Evolutionary conservation across 2,888 invertebrate species (phyloP), one percentile per base, ranked within the genome.

Genomic region (Ophion obscuratus): DNA sequence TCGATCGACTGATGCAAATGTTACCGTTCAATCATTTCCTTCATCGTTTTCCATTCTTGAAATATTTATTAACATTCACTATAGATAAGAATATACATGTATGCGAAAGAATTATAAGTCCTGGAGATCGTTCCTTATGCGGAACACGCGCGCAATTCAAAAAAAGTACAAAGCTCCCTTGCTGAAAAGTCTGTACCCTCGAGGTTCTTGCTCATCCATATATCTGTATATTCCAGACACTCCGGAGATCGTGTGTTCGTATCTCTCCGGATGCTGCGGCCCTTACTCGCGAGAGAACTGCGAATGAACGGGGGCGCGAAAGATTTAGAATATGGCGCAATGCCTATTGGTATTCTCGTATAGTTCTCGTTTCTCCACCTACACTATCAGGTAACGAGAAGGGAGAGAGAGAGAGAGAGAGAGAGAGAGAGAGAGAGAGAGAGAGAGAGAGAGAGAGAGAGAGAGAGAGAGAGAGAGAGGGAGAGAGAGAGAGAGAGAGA

Each of bases 271-370:
- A 75, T 75, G 75, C 64, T 75, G 64, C 11, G 59, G 66, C 20
- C 31, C 53, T 9, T 31, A 17, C 67, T 76, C 53, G 59, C n/a
- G 47, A 61, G 44, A 44, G 31, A 61, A 40, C 24, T 62, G 71
- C 57, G 75, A 59, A 75, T 36, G 79, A 79, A 79, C 73, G 81
- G 84, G 89, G 87, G 88, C 89, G 89, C 89, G 90, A 90, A 90
- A 92, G 90, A 92, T 92, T 92, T 92, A 87, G 92, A 92, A 92
- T 89, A 73, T 71, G 75, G 90, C 90, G 87, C 90, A 91, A 91
- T 92, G 92, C 91, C 91, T 92, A 93, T 93, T 93, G 93, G 93
- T 92, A 91, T 92, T 91, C 90, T 67, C 59, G 61, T 27, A 27
- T 20, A 68, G 53, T 68, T 73, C 81, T 86, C 66, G 73, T 83